Percentiles rank a stretch among this genome's conserved stretches.
These are phyloP conservation scores for Orgyia antiqua DNA, from an alignment of 2,888 invertebrate genomes.

Conservation along the genomic window DNA sequence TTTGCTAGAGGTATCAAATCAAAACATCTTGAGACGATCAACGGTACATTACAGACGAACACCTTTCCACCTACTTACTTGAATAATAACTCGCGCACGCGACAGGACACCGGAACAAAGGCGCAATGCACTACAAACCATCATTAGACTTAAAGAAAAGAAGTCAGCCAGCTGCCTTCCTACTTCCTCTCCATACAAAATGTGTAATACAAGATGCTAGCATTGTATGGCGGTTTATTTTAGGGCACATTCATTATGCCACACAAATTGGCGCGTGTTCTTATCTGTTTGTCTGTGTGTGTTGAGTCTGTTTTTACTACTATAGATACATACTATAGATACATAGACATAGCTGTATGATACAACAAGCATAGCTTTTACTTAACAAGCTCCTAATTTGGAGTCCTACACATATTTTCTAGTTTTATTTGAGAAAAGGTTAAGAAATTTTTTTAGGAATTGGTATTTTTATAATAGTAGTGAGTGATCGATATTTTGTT, in stretches of 20 bases:
- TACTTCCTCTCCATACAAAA: constrained; percentile 72
- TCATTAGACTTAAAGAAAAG: constrained; percentile 68
- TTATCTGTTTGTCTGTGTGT: constrained; percentile 53
- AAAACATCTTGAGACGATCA: constrained; percentile 64
- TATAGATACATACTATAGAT: too few relatives aligned
- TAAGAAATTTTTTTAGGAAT: too few relatives aligned
- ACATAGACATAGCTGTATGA: too few relatives aligned
- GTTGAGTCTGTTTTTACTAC: too few relatives aligned
- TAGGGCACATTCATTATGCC: constrained; percentile 69
- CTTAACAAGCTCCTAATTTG: too few relatives aligned
- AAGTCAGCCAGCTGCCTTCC: constrained; percentile 72
- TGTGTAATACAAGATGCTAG: constrained; percentile 70
- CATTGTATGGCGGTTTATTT: constrained; percentile 63
- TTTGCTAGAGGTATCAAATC: constrained; percentile 36
- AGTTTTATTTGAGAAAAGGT: too few relatives aligned
- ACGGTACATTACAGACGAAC: constrained; percentile 58
- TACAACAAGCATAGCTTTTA: too few relatives aligned
- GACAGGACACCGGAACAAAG: constrained; percentile 68
- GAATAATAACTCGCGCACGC: constrained; percentile 61
- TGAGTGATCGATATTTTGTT: too few relatives aligned
- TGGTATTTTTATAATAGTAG: too few relatives aligned
- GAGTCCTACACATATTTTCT: too few relatives aligned
- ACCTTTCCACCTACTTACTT: constrained; percentile 72
- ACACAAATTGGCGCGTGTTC: constrained; percentile 73
- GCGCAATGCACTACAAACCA: constrained; percentile 67